Evolutionary conservation across 2,113 vertebrate genomes (phyloP).

Genomic region (Aegypius monachus): DNA sequence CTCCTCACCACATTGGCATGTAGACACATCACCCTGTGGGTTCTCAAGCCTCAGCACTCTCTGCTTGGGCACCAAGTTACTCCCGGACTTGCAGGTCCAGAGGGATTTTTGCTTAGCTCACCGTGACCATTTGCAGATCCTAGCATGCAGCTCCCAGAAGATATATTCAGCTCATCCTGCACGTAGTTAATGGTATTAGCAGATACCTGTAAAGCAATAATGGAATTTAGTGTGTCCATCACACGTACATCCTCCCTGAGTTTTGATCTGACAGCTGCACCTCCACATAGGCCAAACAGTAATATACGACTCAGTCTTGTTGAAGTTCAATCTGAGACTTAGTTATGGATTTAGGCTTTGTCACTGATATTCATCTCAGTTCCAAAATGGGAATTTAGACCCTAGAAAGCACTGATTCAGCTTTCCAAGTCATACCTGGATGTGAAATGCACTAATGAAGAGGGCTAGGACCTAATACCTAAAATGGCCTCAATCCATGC

Average conservation of each 20-base stretch:
- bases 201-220: not conserved
- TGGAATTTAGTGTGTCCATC: not conserved
- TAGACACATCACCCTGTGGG: rapidly evolving
- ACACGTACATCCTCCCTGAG: not conserved
- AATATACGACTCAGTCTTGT: not conserved
- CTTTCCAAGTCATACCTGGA: not conserved
- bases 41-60: not conserved
- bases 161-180: not conserved
- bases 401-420: not conserved
- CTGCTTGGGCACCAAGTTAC: not conserved
- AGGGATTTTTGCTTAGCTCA: not conserved
- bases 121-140: not conserved
- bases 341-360: not conserved
- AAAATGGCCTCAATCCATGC: rapidly evolving
- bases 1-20: rapidly evolving
- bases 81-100: not conserved
- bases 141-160: not conserved
- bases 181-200: not conserved
- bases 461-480: not conserved
- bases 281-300: not conserved
- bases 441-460: not conserved
- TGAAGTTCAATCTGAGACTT: not conserved
- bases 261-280: not conserved
- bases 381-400: not conserved
- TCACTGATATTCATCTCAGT: not conserved